These are phyloP conservation scores for Triops longicaudatus DNA, from an alignment of 1,140 invertebrate species.

Conservation along the genomic window DNA sequence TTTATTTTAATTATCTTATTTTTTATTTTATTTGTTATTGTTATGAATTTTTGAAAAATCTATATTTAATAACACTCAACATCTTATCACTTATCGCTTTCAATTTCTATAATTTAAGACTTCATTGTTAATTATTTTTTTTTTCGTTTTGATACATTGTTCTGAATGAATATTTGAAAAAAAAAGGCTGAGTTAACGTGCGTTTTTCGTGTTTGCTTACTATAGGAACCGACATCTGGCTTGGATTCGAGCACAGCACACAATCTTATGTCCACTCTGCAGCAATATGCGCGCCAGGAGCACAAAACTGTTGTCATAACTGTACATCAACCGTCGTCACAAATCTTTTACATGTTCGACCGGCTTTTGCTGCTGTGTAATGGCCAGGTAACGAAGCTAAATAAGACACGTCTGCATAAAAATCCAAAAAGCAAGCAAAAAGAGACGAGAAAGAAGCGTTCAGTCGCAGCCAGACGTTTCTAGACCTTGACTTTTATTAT, in stretches of 20 bases:
- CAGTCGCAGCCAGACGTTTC: not conserved
- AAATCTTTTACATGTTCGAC: conserved; percentile 81
- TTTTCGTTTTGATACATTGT: no score
- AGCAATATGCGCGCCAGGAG: conserved; percentile 64
- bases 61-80: no score
- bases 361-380: conserved; percentile 65
- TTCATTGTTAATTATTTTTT: no score
- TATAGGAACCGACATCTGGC: conserved; percentile 74
- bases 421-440: not conserved
- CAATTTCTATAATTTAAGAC: no score
- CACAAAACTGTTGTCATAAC: conserved; percentile 73
- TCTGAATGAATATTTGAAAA: no score
- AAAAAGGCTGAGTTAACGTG: no score
- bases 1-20: no score
- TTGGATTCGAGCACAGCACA: conserved; percentile 74
- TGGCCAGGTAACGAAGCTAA: conserved; percentile 50
- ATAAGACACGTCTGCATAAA: no score
- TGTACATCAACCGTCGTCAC: conserved; percentile 77
- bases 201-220: not conserved
- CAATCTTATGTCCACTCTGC: conserved; percentile 61
- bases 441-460: not conserved
- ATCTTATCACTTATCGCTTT: no score
- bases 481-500: conserved; percentile 20
- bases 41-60: no score
- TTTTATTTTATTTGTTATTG: no score